Evolutionary conservation across 2,888 invertebrate species (phyloP).

Genomic region (Parnassius smintheus): DNA sequence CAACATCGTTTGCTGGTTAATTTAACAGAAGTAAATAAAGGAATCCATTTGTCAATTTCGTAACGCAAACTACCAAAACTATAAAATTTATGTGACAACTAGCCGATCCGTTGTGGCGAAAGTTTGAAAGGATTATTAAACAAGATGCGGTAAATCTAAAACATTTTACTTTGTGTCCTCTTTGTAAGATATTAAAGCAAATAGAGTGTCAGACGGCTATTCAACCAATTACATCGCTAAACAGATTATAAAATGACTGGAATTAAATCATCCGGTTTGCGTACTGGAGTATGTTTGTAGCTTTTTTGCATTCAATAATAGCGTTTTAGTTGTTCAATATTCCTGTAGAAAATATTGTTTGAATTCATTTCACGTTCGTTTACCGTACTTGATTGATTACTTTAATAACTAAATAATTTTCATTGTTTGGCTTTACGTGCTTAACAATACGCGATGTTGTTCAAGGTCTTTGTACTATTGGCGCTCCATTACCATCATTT

Average conservation of each 20-base stretch:
- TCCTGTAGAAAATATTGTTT: neutral
- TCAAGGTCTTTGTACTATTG: too few species aligned
- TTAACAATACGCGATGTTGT: neutral
- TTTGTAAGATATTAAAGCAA: slow-evolving; percentile 30
- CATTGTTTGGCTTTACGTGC: too few species aligned
- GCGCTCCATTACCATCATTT: too few species aligned
- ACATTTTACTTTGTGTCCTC: slow-evolving; percentile 19
- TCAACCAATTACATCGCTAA: slow-evolving; percentile 42
- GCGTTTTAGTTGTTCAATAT: slow-evolving; percentile 1
- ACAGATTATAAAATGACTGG: slow-evolving; percentile 42
- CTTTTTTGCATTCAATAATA: slow-evolving; percentile 10
- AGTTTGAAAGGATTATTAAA: slow-evolving; percentile 9
- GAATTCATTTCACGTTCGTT: too few species aligned
- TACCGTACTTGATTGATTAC: too few species aligned
- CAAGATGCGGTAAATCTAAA: slow-evolving; percentile 4
- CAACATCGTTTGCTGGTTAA: slow-evolving; percentile 4
- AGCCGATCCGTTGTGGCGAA: slow-evolving; percentile 1
- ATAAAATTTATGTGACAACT: slow-evolving; percentile 8
- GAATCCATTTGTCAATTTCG: slow-evolving; percentile 8
- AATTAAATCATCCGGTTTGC: slow-evolving; percentile 43
- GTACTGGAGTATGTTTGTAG: slow-evolving; percentile 9
- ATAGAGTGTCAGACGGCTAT: slow-evolving; percentile 37
- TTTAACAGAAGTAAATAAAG: slow-evolving; percentile 3
- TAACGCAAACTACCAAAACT: slow-evolving; percentile 2
- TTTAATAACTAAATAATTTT: too few species aligned